Base-by-base conservation (phyloP, 2,888 invertebrate genomes). In the Amphimallon solstitiale region DNA sequence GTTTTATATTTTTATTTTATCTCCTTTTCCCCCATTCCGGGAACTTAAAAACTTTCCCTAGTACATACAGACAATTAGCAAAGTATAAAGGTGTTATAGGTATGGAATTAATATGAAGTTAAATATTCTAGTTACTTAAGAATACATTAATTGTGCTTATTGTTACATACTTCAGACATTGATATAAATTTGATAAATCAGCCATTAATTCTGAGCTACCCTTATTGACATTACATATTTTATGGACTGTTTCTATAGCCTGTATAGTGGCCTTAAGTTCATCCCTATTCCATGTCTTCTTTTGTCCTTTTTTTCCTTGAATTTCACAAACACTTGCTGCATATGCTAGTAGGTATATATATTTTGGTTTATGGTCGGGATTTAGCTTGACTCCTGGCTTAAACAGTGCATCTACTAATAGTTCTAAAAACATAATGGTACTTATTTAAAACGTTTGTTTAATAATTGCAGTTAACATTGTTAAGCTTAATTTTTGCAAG, bases 351-450 rank as follows among this genome's bases (percentile, higher is more conserved):
- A 99, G 85, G 81, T 93, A 93, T 80, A 98, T 93, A 80, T 99
- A 99, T 81, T 98, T 98, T 5, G 95, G 92, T 83, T 97, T 97
- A 81, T 98, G 97, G 77, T 98, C 98, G 0, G 95, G 95, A 84
- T 98, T 97, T 64, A 98, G 84, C 84, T 97, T 95, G 14, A 93
- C 91, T n/a, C 94, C 94, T 1, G 95, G 92, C 80, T 95, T 95
- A 80, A 98, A 99, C 7, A 99, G 84, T 0, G 95, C 90, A 80
- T 97, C 97, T 1, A 98, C 93, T 1, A 99, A 84, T 45, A 99
- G 85, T 81, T 98, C 97, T 88, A 79, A 80, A 83, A 83, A 68
- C 68, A 66, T 70, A 63, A 71, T 68, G 38, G 4, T 34, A 23
- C 2, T 34, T 15, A 29, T 7, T 5, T 29, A 7, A 2, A 9